A percentile compares a stretch with the other conserved stretches of the same genome.
Conservation (phyloP, 2,113 vertebrate species). For the Neolamprologus kungweensis region DNA sequence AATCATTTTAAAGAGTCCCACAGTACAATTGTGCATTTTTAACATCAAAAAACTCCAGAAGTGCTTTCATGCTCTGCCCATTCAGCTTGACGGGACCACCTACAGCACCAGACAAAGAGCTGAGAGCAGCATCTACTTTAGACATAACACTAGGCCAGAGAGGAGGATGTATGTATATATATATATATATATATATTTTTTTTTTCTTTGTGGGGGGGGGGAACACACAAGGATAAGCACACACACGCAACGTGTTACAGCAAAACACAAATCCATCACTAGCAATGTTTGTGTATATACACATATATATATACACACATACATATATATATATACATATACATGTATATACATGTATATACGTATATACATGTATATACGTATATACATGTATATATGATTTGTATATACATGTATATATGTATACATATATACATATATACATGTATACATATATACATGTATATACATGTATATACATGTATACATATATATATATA, state of each 20-base stretch:
- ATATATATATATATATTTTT: too few relatives aligned
- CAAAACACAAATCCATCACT: background rate
- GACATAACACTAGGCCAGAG: background rate
- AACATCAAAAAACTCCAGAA: background rate
- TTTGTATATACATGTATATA: fast-evolving
- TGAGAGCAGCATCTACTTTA: background rate
- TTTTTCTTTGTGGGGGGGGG: too few relatives aligned
- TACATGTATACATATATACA: background rate
- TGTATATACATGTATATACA: fast-evolving
- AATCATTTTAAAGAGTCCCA: background rate
- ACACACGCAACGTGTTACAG: background rate
- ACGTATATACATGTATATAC: fast-evolving
- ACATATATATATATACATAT: too few relatives aligned
- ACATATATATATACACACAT: fast-evolving
- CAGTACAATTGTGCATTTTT: background rate
- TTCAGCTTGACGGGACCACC: conserved; percentile 11
- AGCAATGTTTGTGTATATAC: too few relatives aligned
- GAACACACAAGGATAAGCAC: too few relatives aligned
- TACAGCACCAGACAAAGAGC: conserved; percentile 27
- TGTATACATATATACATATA: too few relatives aligned
- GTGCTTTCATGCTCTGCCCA: background rate
- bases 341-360: fast-evolving
- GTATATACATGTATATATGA: fast-evolving
- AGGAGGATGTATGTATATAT: background rate
- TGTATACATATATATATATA: too few relatives aligned